A percentile compares a stretch with the other conserved stretches of the same genome.
These are phyloP conservation scores for Gymnothorax reevesii DNA, from an alignment of 2,797 vertebrate species.

Conservation along the genomic window DNA sequence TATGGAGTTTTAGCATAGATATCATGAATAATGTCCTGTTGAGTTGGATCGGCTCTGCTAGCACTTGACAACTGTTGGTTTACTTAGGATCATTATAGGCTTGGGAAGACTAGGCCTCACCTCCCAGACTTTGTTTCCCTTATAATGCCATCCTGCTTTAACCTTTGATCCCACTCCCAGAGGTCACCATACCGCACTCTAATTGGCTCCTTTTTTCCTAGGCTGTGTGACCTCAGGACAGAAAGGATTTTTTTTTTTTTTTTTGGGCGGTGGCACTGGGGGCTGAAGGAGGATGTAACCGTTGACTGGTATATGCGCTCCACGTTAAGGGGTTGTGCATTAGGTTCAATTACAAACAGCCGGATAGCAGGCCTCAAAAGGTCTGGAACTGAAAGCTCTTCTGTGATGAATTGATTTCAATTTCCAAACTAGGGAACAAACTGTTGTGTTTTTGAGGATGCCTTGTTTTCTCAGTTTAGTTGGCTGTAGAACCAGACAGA, in stretches of 20 bases:
- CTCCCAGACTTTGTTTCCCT: slow-evolving; percentile 30
- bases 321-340: background rate
- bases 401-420: background rate
- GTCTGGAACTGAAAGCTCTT: slow-evolving; percentile 20
- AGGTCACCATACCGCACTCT: slow-evolving; percentile 32
- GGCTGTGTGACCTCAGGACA: slow-evolving; percentile 32
- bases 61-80: background rate
- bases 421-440: background rate
- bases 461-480: background rate
- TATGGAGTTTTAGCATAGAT: background rate
- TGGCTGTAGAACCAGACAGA: background rate
- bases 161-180: slow-evolving; percentile 50
- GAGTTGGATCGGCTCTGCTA: background rate
- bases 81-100: slow-evolving; percentile 23
- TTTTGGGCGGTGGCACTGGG: background rate
- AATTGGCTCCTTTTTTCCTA: slow-evolving; percentile 26
- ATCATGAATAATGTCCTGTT: background rate
- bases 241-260: slow-evolving; percentile 42
- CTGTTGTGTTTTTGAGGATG: background rate
- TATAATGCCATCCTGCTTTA: slow-evolving; percentile 41
- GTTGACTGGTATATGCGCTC: slow-evolving; percentile 29
- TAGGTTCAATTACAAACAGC: background rate
- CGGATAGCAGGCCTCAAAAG: slow-evolving; percentile 15
- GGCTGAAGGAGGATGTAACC: background rate
- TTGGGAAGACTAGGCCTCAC: slow-evolving; percentile 17